A percentile compares a stretch with the other conserved stretches of the same genome.
These are phyloP conservation scores for Elysia crispata DNA, from an alignment of 2,888 invertebrate species.

Conservation along the genomic window DNA sequence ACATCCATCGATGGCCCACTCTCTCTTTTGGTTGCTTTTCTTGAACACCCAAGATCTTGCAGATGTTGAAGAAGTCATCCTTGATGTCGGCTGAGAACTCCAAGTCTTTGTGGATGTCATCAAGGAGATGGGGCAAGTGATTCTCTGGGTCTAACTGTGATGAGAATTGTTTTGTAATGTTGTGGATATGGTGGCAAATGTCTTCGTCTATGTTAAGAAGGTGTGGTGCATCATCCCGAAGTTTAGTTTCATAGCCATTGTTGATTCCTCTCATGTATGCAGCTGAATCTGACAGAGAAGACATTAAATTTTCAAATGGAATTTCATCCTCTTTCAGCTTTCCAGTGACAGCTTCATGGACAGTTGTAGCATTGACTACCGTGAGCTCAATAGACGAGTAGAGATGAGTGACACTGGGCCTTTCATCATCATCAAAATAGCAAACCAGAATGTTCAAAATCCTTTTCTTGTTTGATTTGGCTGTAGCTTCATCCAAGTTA, in stretches of 20 bases:
- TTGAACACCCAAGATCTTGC: conserved; percentile 18
- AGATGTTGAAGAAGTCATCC: neutral
- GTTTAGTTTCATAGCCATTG: conserved; percentile 23
- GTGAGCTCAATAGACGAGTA: conserved; percentile 13
- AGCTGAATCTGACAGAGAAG: conserved; percentile 32
- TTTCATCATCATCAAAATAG: neutral
- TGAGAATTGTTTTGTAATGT: conserved; percentile 45
- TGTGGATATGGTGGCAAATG: conserved; percentile 52
- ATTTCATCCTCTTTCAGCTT: conserved; percentile 26
- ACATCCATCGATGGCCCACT: conserved; percentile 50
- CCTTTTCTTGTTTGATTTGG: conserved; percentile 20
- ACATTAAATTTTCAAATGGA: conserved; percentile 23
- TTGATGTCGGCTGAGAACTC: neutral
- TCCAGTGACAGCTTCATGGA: conserved; percentile 17
- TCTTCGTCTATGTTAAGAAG: conserved; percentile 53
- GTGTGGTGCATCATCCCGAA: conserved; percentile 34
- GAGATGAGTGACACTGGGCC: conserved; percentile 11
- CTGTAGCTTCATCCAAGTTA: conserved; percentile 5
- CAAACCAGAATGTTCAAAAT: conserved; percentile 23
- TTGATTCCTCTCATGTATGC: conserved; percentile 31
- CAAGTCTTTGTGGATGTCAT: conserved; percentile 49
- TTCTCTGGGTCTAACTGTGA: conserved; percentile 33
- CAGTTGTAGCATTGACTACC: conserved; percentile 28
- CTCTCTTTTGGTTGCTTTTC: conserved; percentile 42
- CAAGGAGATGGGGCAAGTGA: conserved; percentile 36